Evolutionary conservation across 2,113 vertebrate genomes (phyloP).

Genomic region (Chunga burmeisteri): DNA sequence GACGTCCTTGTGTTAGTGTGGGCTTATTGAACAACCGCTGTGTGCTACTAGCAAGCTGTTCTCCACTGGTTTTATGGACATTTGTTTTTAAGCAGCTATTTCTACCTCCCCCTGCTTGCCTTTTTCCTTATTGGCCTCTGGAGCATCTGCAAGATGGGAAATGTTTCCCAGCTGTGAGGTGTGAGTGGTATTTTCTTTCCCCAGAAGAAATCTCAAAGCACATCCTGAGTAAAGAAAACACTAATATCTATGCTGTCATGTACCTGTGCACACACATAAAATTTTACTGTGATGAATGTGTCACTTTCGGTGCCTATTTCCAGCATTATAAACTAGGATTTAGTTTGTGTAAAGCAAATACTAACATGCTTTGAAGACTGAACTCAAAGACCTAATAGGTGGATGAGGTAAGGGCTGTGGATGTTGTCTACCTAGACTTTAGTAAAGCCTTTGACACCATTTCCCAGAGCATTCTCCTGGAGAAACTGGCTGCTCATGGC

Average conservation of each 20-base stretch:
- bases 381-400: background rate
- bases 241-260: background rate
- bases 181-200: background rate
- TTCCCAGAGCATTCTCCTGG: background rate
- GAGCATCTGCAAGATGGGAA: background rate
- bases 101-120: background rate
- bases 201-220: background rate
- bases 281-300: background rate
- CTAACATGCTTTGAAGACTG: background rate
- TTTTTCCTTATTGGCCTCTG: background rate
- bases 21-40: background rate
- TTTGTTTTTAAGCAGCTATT: background rate
- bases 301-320: background rate
- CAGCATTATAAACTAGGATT: background rate
- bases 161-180: background rate
- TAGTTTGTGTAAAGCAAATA: background rate
- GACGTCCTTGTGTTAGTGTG: rapidly evolving
- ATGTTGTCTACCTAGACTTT: background rate
- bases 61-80: background rate
- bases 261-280: background rate
- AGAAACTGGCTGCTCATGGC: background rate
- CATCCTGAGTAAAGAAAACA: background rate
- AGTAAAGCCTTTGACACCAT: background rate
- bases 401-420: background rate
- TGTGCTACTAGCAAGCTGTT: background rate